Conservation (phyloP, 2,888 invertebrate species). For the Junonia oenone region DNA sequence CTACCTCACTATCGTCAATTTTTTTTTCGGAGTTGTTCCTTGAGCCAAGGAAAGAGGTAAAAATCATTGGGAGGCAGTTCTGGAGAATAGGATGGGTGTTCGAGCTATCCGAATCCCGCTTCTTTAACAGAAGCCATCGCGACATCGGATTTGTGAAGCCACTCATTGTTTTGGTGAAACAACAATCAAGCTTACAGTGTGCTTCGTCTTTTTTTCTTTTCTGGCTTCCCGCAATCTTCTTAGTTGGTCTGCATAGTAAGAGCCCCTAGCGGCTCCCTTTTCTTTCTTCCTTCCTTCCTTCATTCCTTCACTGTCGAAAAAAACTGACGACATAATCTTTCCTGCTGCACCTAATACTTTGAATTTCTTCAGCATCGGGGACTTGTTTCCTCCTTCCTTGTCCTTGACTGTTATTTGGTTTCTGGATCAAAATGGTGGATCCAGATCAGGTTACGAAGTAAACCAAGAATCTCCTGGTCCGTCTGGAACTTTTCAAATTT, state of each 20-base stretch:
- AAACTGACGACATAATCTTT: constrained; percentile 25
- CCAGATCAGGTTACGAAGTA: no score
- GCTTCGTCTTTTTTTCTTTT: not conserved
- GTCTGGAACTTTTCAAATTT: no score
- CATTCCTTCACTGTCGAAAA: constrained; percentile 9
- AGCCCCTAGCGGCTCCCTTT: not conserved
- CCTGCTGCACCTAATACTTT: no score
- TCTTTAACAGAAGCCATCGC: constrained; percentile 31
- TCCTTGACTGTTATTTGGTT: no score
- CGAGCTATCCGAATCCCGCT: constrained; percentile 25
- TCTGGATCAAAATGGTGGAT: no score
- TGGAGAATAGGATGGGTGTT: constrained; percentile 22
- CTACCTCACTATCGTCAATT: constrained; percentile 26
- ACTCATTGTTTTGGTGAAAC: constrained; percentile 27
- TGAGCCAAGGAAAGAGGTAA: constrained; percentile 30
- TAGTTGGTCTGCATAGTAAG: constrained; percentile 11
- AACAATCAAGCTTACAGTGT: not conserved
- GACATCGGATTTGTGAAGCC: constrained; percentile 26
- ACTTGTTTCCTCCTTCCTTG: no score
- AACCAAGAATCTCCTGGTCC: no score
- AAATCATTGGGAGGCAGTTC: constrained; percentile 31
- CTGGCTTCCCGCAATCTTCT: not conserved
- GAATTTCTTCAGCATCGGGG: no score
- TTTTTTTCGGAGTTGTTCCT: constrained; percentile 26
- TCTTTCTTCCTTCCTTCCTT: not conserved